phyloP scores from a whole-genome alignment of 2,113 vertebrate species.

The Tupaia chinensis region DNA sequence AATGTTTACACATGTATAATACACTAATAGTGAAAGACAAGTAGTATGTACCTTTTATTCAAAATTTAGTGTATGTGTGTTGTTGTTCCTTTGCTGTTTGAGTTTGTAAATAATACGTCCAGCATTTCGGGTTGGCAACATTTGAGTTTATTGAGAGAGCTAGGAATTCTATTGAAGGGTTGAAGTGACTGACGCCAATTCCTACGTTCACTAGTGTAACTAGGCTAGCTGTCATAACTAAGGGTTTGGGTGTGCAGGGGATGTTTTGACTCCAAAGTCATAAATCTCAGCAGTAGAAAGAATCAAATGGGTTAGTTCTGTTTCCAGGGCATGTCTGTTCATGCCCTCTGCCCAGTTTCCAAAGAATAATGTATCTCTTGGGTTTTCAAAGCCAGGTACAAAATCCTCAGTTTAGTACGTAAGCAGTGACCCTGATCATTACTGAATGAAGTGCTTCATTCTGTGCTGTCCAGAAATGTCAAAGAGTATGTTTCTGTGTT shows the following conservation, averaged over 20 bases:
- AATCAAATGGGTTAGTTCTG: slow-evolving; percentile 11
- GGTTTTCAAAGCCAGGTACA: slow-evolving; percentile 33
- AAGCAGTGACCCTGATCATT: slow-evolving; percentile 16
- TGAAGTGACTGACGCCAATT: background rate
- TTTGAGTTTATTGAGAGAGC: background rate
- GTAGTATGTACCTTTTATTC: background rate
- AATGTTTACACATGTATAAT: background rate
- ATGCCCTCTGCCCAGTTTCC: background rate
- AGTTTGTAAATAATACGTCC: background rate
- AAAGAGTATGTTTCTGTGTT: background rate
- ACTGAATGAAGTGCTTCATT: background rate
- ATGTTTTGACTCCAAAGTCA: background rate
- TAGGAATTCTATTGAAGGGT: background rate
- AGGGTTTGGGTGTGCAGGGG: background rate
- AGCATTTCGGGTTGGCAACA: background rate
- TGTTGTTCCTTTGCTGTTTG: background rate
- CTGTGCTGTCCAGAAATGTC: background rate
- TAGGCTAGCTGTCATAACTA: background rate
- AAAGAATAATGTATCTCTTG: background rate
- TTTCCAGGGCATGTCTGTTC: background rate
- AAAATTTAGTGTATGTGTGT: background rate
- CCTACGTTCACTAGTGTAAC: background rate
- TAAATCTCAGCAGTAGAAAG: slow-evolving; percentile 33
- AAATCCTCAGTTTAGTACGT: background rate
- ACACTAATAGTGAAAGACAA: background rate